Evolutionary conservation across 2,113 vertebrate genomes (phyloP).

Genomic region (Planiliza haematocheilus): DNA sequence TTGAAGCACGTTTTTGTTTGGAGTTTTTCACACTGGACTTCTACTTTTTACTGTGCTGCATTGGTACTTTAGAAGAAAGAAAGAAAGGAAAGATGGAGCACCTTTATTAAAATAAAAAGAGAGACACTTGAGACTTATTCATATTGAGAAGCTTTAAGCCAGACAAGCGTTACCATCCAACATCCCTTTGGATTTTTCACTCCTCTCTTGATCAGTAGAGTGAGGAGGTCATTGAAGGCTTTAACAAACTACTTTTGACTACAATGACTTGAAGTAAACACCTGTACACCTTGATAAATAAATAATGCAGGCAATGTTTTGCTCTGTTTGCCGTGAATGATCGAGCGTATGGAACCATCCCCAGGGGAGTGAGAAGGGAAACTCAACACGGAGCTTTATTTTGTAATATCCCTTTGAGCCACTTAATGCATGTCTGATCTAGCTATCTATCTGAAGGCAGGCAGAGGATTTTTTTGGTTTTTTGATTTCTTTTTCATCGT

Average conservation of each 20-base stretch:
- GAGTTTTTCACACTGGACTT: no score
- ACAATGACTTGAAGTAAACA: conserved; percentile 37
- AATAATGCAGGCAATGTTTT: conserved; percentile 14
- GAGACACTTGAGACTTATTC: no score
- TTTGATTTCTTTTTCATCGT: background rate
- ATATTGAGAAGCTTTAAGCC: background rate
- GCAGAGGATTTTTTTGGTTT: no score
- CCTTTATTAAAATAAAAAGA: background rate
- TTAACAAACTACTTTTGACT: conserved; percentile 34
- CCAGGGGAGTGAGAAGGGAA: background rate
- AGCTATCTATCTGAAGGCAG: background rate
- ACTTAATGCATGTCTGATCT: background rate
- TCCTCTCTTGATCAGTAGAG: conserved; percentile 17
- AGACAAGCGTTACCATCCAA: background rate
- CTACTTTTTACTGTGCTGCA: no score
- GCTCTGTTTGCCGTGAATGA: conserved; percentile 14
- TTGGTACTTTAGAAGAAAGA: no score
- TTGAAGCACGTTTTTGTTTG: no score
- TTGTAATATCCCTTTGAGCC: background rate
- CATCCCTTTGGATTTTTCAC: background rate
- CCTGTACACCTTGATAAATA: conserved; percentile 33
- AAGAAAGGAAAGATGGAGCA: no score
- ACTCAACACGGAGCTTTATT: background rate
- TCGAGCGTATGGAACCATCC: background rate
- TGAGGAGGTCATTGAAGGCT: conserved; percentile 25